phyloP scores from a whole-genome alignment of 1,140 invertebrate genomes.

The Camponotus vicinus region DNA sequence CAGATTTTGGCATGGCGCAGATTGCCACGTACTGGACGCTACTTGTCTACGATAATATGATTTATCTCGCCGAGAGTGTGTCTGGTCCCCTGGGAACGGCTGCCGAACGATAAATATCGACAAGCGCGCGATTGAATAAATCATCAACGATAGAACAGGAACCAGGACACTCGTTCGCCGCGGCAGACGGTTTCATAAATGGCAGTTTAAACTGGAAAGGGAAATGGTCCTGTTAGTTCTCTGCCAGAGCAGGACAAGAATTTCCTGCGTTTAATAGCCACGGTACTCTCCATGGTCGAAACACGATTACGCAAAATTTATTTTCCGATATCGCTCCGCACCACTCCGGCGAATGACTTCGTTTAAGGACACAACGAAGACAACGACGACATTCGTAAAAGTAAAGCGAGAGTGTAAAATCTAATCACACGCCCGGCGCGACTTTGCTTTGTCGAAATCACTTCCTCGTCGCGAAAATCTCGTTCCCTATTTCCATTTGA shows the following conservation, averaged over 20 bases:
- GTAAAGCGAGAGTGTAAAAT: slow-evolving; percentile 60
- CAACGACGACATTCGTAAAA: slow-evolving; percentile 40
- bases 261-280: slow-evolving; percentile 62
- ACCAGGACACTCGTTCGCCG: slow-evolving; percentile 47
- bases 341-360: not conserved
- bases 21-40: slow-evolving; percentile 71
- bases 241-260: slow-evolving; percentile 50
- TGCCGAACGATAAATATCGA: slow-evolving; percentile 73
- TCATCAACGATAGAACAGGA: slow-evolving; percentile 68
- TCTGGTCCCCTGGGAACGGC: slow-evolving; percentile 51
- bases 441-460: slow-evolving; percentile 66
- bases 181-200: slow-evolving; percentile 56
- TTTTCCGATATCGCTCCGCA: slow-evolving; percentile 49
- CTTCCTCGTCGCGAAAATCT: slow-evolving; percentile 68
- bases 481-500: slow-evolving; percentile 70
- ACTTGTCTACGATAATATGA: slow-evolving; percentile 77
- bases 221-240: slow-evolving; percentile 48
- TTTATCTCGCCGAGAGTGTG: slow-evolving; percentile 72
- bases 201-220: slow-evolving; percentile 57
- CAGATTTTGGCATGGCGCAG: slow-evolving; percentile 68
- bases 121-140: slow-evolving; percentile 74
- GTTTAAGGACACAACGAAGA: slow-evolving; percentile 37
- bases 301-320: slow-evolving; percentile 61
- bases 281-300: slow-evolving; percentile 27
- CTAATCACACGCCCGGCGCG: slow-evolving; percentile 49